A percentile compares a stretch with the other conserved stretches of the same genome.
phyloP scores from a whole-genome alignment of 2,113 vertebrate genomes.

The Aphelocoma coerulescens region DNA sequence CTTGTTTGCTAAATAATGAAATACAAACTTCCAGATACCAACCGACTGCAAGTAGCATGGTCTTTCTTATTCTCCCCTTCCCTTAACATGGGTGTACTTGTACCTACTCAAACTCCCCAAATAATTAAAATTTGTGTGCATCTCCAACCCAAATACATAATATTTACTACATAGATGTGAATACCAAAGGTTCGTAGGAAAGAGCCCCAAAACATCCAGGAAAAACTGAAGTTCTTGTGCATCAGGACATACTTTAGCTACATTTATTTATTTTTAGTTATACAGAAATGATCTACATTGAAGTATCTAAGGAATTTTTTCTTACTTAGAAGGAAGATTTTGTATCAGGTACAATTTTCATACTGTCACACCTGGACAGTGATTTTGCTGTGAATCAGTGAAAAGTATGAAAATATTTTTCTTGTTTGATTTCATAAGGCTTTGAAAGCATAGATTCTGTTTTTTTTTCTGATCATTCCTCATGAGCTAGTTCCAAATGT shows the following conservation, averaged over 20 bases:
- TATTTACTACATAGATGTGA: background rate
- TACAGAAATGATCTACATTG: background rate
- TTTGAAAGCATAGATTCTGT: background rate
- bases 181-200: background rate
- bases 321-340: background rate
- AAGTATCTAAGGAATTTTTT: background rate
- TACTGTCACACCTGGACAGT: fast-evolving
- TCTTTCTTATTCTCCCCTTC: background rate
- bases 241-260: background rate
- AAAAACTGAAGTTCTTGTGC: background rate
- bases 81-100: background rate
- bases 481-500: background rate
- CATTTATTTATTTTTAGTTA: background rate
- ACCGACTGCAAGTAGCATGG: background rate
- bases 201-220: fast-evolving
- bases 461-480: background rate
- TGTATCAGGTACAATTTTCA: background rate
- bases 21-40: background rate
- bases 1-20: background rate
- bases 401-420: background rate
- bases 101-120: background rate
- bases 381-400: background rate
- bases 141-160: background rate
- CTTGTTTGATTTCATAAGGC: background rate
- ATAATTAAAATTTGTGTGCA: background rate